phyloP scores from a whole-genome alignment of 35 echinoderm and acorn worm species.

The Stichopus chloronotus region DNA sequence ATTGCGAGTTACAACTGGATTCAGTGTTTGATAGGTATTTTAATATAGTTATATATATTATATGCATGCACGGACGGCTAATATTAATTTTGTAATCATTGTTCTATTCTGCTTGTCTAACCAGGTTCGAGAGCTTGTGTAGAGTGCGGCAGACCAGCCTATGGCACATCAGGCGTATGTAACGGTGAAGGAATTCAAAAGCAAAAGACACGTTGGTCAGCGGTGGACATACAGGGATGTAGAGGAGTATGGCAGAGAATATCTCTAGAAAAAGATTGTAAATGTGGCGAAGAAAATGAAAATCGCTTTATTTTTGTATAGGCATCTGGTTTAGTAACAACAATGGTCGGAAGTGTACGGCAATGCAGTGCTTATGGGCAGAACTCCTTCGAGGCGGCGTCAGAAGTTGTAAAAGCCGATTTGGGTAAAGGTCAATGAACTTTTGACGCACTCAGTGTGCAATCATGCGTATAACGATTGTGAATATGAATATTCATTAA shows the following conservation, averaged over 20 bases:
- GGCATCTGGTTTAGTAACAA: background rate
- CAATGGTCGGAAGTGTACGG: background rate
- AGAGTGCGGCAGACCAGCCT: conserved; percentile 37
- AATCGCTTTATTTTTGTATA: conserved; percentile 37
- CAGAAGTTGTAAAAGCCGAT: background rate
- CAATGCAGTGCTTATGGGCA: background rate
- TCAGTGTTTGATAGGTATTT: no score
- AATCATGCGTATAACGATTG: background rate
- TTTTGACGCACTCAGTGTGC: background rate
- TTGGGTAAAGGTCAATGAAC: background rate
- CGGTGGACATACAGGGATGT: conserved; percentile 32
- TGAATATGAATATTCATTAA: no score
- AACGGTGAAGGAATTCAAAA: conserved; percentile 33
- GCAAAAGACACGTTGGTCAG: conserved; percentile 26
- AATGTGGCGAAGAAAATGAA: conserved; percentile 27
- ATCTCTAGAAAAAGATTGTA: background rate
- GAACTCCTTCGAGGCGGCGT: background rate
- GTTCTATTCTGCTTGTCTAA: background rate
- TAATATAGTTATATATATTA: no score
- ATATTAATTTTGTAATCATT: background rate
- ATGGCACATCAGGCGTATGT: conserved; percentile 31
- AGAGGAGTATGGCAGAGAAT: conserved; percentile 22
- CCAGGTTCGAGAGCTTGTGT: conserved; percentile 43
- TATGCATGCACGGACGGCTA: no score
- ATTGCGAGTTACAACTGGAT: no score